These are phyloP conservation scores for Florisuga fusca DNA, from an alignment of 2,797 vertebrate genomes.

Conservation along the genomic window DNA sequence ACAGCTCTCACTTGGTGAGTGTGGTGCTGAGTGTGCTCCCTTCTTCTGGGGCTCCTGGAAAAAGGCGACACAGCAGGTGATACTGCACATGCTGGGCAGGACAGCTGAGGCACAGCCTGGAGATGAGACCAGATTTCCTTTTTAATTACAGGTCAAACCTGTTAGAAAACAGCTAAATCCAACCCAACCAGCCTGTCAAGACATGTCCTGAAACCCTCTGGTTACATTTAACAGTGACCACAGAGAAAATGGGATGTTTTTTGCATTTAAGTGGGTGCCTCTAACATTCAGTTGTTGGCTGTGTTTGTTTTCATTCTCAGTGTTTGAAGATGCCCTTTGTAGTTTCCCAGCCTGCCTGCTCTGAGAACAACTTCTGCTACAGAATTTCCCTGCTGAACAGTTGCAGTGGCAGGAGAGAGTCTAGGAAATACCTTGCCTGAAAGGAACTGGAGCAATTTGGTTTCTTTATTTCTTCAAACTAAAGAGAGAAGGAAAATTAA, in stretches of 20 bases:
- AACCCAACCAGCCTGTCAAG: neutral
- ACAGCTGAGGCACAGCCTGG: neutral
- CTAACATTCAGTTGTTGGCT: neutral
- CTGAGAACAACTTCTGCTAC: neutral
- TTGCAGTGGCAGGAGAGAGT: neutral
- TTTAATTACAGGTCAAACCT: neutral
- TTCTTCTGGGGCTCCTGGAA: neutral
- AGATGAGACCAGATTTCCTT: neutral
- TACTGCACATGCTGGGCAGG: neutral
- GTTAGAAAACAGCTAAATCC: neutral
- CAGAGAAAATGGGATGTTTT: neutral
- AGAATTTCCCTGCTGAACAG: neutral
- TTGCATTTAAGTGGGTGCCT: neutral
- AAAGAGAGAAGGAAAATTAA: neutral
- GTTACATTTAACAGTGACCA: neutral
- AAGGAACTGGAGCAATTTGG: neutral
- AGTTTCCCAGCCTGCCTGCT: neutral
- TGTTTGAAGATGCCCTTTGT: neutral
- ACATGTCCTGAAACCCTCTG: conserved; percentile 1
- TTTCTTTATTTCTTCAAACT: neutral
- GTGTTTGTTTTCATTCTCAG: neutral
- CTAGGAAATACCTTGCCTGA: neutral
- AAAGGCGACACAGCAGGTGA: neutral
- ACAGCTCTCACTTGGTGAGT: accelerated
- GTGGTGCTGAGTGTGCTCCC: accelerated